phyloP scores from a whole-genome alignment of 1,140 invertebrate species.

The Apis mellifera region Amel_HAv3.1 CM009938.2:2030001-2030500 shows the following conservation, averaged over 20 bases:
- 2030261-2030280: slow-evolving; percentile 4
- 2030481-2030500: background rate
- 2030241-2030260: background rate
- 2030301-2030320: background rate
- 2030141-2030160: background rate
- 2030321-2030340: background rate
- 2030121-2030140: background rate
- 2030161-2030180: background rate
- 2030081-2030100: no score
- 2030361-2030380: background rate
- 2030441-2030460: background rate
- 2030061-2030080: no score
- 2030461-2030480: background rate
- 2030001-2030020: no score
- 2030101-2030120: background rate
- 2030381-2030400: background rate
- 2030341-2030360: background rate
- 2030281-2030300: background rate
- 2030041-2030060: no score
- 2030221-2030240: background rate
- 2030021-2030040: no score
- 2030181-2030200: slow-evolving; percentile 2
- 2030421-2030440: no score
- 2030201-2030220: background rate
- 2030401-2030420: background rate